These are phyloP conservation scores for Acrobasis suavella DNA, from an alignment of 2,888 invertebrate species.

Conservation along the genomic window DNA sequence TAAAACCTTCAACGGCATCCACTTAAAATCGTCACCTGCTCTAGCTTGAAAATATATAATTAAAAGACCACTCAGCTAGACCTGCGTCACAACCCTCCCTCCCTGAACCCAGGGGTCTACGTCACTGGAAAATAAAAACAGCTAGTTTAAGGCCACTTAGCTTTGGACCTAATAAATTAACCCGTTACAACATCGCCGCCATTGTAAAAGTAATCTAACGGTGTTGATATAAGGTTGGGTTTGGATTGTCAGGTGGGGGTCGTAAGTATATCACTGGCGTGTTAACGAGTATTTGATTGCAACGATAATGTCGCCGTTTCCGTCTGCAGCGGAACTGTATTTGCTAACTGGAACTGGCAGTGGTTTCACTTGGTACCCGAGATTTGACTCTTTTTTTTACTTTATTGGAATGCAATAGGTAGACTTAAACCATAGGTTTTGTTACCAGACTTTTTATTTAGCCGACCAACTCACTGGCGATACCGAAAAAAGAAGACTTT, in stretches of 20 bases:
- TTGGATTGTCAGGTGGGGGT: background rate
- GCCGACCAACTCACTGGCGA: too few relatives aligned
- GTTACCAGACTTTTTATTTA: too few relatives aligned
- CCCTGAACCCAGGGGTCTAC: constrained; percentile 6
- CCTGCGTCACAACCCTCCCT: background rate
- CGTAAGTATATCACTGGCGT: constrained; percentile 34
- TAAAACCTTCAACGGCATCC: background rate
- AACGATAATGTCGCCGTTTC: constrained; percentile 51
- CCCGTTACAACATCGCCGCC: constrained; percentile 4
- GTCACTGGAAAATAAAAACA: constrained; percentile 24
- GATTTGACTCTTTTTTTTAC: constrained; percentile 16
- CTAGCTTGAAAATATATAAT: constrained; percentile 5
- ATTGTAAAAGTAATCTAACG: background rate
- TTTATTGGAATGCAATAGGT: too few relatives aligned
- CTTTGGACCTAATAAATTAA: constrained; percentile 23
- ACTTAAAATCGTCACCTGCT: constrained; percentile 20
- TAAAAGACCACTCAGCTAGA: constrained; percentile 15
- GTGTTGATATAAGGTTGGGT: background rate
- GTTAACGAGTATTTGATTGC: constrained; percentile 66
- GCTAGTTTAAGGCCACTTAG: constrained; percentile 24
- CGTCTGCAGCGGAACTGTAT: constrained; percentile 32
- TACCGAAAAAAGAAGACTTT: too few relatives aligned
- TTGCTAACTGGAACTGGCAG: constrained; percentile 19
- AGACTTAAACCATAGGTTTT: too few relatives aligned
- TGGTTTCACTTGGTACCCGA: constrained; percentile 2